Percentiles rank a stretch among this genome's conserved stretches.
Conservation (phyloP, 2,888 invertebrate species). For the Pandemis cinnamomeana region DNA sequence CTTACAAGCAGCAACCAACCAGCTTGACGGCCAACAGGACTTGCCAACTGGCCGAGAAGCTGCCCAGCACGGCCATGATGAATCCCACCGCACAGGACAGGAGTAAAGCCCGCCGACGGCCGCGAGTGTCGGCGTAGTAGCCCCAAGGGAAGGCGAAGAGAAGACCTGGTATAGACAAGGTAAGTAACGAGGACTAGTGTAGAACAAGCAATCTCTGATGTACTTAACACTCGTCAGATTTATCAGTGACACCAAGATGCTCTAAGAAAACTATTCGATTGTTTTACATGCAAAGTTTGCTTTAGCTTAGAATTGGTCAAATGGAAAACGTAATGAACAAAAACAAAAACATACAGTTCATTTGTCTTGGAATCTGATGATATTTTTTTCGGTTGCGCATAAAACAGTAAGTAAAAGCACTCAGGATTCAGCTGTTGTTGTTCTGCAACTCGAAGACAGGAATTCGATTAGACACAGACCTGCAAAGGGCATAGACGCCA, state of each 20-base stretch:
- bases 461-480: slow-evolving; percentile 48
- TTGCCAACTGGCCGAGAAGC: slow-evolving; percentile 82
- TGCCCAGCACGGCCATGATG: slow-evolving; percentile 78
- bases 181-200: slow-evolving; percentile 15
- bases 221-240: too few relatives aligned
- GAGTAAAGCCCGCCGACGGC: slow-evolving; percentile 84
- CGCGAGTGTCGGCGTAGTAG: slow-evolving; percentile 88
- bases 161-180: slow-evolving; percentile 52
- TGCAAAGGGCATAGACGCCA: slow-evolving; percentile 66
- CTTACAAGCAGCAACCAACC: slow-evolving; percentile 85
- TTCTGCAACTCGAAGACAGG: background rate
- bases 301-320: too few relatives aligned
- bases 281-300: too few relatives aligned
- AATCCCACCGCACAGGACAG: slow-evolving; percentile 76
- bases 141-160: slow-evolving; percentile 86
- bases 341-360: too few relatives aligned
- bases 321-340: too few relatives aligned
- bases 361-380: too few relatives aligned
- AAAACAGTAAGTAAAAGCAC: background rate
- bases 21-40: slow-evolving; percentile 85
- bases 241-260: too few relatives aligned
- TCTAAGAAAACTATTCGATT: too few relatives aligned
- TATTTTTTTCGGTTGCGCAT: background rate
- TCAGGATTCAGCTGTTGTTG: background rate
- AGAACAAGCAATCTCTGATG: background rate